These are phyloP conservation scores for Drosophila lutescens DNA, from an alignment of 2,888 invertebrate genomes.

Conservation along the genomic window DNA sequence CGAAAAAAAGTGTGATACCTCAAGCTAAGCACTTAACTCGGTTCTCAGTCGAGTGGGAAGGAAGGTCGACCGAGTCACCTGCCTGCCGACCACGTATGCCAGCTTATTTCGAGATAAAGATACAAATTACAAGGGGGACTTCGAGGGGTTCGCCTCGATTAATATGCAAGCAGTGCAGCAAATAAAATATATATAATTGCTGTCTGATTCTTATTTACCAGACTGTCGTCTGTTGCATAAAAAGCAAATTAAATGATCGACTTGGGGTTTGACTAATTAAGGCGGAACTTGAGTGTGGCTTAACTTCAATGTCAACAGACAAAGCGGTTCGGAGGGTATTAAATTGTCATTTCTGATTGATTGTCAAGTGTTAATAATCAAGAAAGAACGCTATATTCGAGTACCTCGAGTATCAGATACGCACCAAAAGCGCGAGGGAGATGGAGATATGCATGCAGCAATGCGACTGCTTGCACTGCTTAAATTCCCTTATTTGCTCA, in stretches of 20 bases:
- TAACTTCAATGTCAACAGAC: constrained; percentile 20
- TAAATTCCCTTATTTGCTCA: too few species aligned
- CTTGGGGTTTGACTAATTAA: constrained; percentile 54
- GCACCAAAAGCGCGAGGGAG: too few species aligned
- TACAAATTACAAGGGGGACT: constrained; percentile 37
- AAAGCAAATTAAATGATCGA: constrained; percentile 55
- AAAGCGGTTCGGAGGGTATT: constrained; percentile 4
- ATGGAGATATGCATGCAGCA: too few species aligned
- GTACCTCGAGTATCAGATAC: too few species aligned
- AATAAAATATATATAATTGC: constrained; percentile 63
- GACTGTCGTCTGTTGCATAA: constrained; percentile 42
- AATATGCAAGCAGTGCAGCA: constrained; percentile 64
- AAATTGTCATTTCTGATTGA: not conserved
- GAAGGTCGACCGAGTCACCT: constrained; percentile 23
- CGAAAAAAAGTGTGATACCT: constrained; percentile 9
- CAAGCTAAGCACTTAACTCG: constrained; percentile 16
- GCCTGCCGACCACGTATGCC: constrained; percentile 42
- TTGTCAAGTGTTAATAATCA: not conserved
- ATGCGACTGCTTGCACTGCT: too few species aligned
- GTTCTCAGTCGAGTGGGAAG: constrained; percentile 22
- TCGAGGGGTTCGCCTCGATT: constrained; percentile 34
- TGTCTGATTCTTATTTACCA: constrained; percentile 39
- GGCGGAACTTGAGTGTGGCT: constrained; percentile 57
- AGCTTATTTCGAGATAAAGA: constrained; percentile 45
- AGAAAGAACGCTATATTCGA: too few species aligned